A percentile compares a stretch with the other conserved stretches of the same genome.
These are phyloP conservation scores for Cichladusa arquata DNA, from an alignment of 2,113 vertebrate genomes.

Conservation along the genomic window DNA sequence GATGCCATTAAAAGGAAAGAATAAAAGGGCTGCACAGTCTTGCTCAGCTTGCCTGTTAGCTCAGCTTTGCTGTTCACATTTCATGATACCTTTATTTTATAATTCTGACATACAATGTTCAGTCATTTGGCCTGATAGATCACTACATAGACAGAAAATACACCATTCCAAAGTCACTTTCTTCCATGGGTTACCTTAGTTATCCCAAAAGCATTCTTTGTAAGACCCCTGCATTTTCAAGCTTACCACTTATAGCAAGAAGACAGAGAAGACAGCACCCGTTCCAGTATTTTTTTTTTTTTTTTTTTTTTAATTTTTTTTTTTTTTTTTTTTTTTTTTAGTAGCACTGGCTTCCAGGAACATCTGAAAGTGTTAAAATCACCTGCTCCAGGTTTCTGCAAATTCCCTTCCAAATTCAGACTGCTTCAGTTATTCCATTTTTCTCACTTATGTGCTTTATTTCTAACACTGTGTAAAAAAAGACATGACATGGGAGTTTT, in stretches of 20 bases:
- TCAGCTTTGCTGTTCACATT: not conserved
- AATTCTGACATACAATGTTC: not conserved
- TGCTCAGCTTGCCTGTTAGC: not conserved
- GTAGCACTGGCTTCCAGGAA: conserved; percentile 9
- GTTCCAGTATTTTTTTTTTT: not conserved
- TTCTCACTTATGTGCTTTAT: not conserved
- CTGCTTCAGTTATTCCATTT: conserved; percentile 19
- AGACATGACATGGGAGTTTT: not conserved
- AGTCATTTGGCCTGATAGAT: not conserved
- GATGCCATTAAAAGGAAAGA: not conserved
- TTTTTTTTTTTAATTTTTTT: not conserved
- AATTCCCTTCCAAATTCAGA: not conserved
- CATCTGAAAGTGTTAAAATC: conserved; percentile 22
- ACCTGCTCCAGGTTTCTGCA: conserved; percentile 8
- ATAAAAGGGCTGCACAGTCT: not conserved
- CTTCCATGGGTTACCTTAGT: not conserved
- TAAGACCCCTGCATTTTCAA: not conserved
- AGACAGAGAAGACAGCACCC: not conserved
- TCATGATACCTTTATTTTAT: not conserved
- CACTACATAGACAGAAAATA: not conserved
- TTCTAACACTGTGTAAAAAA: conserved; percentile 39
- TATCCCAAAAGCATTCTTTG: not conserved
- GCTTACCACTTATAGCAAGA: not conserved
- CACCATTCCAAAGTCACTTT: not conserved
- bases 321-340: not conserved